These are phyloP conservation scores for Dromococcyx pavoninus DNA, from an alignment of 2,797 vertebrate genomes.

Conservation along the genomic window DNA sequence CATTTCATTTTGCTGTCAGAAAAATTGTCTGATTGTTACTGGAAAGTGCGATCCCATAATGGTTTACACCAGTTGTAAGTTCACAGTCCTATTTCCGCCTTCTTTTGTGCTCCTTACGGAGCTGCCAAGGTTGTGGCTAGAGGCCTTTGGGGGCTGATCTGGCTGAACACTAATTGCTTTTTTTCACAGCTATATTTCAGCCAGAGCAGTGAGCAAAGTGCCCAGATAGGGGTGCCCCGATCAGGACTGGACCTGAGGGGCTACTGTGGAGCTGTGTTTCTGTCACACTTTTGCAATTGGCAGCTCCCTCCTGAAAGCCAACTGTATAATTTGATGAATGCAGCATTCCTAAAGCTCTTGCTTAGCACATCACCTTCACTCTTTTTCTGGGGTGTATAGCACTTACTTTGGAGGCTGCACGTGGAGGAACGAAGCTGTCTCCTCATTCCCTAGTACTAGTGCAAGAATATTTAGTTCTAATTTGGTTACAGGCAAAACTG, in stretches of 20 bases:
- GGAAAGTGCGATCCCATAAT: not conserved
- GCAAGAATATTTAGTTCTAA: not conserved
- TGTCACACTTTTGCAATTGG: not conserved
- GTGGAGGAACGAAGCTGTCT: not conserved
- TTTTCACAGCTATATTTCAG: not conserved
- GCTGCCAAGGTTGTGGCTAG: not conserved
- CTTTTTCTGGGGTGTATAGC: not conserved
- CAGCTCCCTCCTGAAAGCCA: not conserved
- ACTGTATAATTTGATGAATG: rapidly evolving
- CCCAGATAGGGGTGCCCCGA: not conserved
- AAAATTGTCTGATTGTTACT: not conserved
- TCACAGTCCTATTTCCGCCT: not conserved
- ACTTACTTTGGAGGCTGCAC: not conserved
- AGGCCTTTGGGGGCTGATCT: not conserved
- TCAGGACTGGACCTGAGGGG: not conserved
- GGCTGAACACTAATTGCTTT: not conserved
- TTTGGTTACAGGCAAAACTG: not conserved
- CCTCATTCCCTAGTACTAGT: not conserved
- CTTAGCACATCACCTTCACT: not conserved
- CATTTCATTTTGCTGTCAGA: not conserved
- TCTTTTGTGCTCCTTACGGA: not conserved
- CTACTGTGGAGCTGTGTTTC: not conserved
- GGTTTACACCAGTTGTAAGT: not conserved
- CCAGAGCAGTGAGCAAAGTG: not conserved
- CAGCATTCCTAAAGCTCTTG: not conserved